These are phyloP conservation scores for Bambusicola thoracicus DNA, from an alignment of 2,113 vertebrate species.

Conservation along the genomic window DNA sequence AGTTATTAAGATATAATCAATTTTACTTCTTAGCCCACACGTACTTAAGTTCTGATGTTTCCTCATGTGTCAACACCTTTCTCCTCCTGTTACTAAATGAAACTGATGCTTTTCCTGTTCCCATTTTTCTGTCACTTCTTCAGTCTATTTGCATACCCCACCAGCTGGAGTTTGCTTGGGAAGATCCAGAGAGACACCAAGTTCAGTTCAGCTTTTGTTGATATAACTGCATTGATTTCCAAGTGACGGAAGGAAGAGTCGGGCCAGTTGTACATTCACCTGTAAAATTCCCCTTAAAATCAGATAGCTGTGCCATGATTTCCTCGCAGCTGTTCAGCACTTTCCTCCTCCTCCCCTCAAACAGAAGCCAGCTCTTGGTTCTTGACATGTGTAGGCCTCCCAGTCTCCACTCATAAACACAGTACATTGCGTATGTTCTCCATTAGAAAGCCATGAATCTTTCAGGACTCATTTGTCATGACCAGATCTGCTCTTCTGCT, in stretches of 20 bases:
- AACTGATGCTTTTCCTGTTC: background rate
- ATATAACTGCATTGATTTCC: background rate
- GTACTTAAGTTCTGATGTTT: background rate
- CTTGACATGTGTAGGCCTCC: background rate
- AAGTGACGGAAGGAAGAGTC: background rate
- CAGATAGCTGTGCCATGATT: background rate
- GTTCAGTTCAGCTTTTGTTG: background rate
- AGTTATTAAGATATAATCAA: background rate
- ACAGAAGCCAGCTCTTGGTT: background rate
- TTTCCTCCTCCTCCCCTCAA: background rate
- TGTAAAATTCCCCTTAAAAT: background rate
- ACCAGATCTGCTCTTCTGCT: background rate
- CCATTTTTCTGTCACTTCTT: background rate
- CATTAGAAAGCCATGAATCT: background rate
- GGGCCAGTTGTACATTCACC: background rate
- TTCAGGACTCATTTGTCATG: conserved; percentile 6
- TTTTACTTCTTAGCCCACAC: background rate
- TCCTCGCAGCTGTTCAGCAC: background rate
- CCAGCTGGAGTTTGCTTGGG: background rate
- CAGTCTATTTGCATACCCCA: background rate
- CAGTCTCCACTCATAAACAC: background rate
- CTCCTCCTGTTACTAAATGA: background rate
- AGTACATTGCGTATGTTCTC: fast-evolving
- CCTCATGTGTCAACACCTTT: background rate
- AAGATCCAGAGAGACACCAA: background rate